These are phyloP conservation scores for Gymnoscopelus microlampas DNA, from an alignment of 2,797 vertebrate genomes.

Conservation along the genomic window DNA sequence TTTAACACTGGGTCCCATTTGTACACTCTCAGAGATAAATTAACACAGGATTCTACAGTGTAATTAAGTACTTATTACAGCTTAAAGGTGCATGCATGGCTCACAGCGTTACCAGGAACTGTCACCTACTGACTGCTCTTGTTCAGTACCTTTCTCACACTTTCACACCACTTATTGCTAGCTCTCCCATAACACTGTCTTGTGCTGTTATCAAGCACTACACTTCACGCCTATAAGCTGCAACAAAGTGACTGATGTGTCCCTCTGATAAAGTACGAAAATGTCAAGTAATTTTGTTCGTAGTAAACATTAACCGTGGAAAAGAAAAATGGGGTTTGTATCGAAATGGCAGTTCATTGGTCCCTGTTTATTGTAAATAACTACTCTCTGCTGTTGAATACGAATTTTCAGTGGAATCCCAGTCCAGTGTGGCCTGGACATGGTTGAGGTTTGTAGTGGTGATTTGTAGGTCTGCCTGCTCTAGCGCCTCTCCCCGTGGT, in stretches of 20 bases:
- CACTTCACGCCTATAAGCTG: conserved; percentile 23
- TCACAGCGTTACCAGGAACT: conserved; percentile 28
- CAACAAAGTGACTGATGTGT: conserved; percentile 36
- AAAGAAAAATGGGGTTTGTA: conserved; percentile 37
- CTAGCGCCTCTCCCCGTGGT: conserved; percentile 90
- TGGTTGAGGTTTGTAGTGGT: conserved; percentile 60
- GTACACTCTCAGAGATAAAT: neutral
- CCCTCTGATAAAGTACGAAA: conserved; percentile 30
- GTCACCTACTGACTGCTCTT: conserved; percentile 12
- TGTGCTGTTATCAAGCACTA: no score
- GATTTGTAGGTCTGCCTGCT: conserved; percentile 47
- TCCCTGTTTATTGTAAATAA: conserved; percentile 54
- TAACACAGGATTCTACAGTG: no score
- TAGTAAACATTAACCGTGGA: conserved; percentile 63
- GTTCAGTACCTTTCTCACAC: conserved; percentile 42
- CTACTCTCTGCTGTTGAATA: conserved; percentile 43
- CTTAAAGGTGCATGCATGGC: conserved; percentile 29
- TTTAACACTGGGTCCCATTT: neutral
- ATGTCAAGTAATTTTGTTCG: conserved; percentile 46
- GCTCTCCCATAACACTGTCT: no score
- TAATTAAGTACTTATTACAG: conserved; percentile 41
- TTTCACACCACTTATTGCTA: conserved; percentile 30
- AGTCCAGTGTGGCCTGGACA: conserved; percentile 48
- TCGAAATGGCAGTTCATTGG: conserved; percentile 54
- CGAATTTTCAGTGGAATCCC: conserved; percentile 48